phyloP scores from a whole-genome alignment of 2,113 vertebrate species.

The Neomonachus schauinslandi region DNA sequence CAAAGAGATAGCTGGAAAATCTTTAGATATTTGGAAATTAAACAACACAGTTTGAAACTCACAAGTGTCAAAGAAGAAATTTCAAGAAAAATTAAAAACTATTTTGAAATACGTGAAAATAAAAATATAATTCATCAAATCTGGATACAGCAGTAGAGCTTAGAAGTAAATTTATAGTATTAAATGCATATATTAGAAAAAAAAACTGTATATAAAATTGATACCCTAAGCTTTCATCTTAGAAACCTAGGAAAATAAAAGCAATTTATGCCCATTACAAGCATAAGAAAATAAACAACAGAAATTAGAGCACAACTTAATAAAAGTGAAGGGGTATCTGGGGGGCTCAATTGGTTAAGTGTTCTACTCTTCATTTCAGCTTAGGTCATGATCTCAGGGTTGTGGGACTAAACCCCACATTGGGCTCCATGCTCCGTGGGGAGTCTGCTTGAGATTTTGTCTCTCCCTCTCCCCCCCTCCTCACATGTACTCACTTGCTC shows the following conservation, averaged over 20 bases:
- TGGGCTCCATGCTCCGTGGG: not conserved
- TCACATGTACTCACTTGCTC: not conserved
- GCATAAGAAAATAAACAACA: not conserved
- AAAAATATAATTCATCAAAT: not conserved
- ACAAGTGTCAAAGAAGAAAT: not conserved
- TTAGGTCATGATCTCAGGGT: not conserved
- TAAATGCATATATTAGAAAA: not conserved
- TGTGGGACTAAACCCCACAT: not conserved
- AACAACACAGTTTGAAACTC: not conserved
- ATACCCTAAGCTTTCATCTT: not conserved
- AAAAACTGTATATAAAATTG: not conserved
- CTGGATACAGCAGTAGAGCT: not conserved
- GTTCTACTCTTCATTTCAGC: not conserved
- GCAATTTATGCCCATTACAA: not conserved
- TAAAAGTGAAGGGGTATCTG: not conserved
- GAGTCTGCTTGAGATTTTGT: not conserved
- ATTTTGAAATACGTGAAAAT: not conserved
- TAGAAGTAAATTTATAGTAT: not conserved
- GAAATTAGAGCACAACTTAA: not conserved
- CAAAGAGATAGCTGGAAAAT: not conserved
- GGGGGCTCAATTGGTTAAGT: not conserved
- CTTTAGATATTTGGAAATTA: not conserved
- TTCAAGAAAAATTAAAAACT: not conserved
- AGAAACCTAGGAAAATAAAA: not conserved
- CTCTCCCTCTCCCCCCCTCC: no score